Conservation (phyloP, 2,113 vertebrate genomes). For the Chaetorhynchus papuensis region DNA sequence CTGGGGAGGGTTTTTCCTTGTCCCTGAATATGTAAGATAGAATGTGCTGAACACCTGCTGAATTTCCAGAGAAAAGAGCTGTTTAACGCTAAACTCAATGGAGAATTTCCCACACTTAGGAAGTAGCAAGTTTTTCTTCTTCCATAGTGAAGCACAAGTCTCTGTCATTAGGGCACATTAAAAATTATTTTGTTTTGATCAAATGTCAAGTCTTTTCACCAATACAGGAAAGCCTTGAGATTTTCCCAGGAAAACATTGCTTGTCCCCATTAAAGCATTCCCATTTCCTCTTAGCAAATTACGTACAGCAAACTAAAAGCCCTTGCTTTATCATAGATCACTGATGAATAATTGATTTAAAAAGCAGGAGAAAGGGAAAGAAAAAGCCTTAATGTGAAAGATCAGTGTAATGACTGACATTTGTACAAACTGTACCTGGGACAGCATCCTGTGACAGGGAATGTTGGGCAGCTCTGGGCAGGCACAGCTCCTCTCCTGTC, state of each 20-base stretch:
- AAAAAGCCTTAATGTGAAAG: neutral
- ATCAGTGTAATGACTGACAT: neutral
- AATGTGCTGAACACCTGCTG: neutral
- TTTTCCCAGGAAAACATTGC: neutral
- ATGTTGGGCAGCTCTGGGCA: neutral
- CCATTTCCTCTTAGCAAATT: neutral
- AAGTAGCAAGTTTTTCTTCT: neutral
- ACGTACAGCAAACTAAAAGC: neutral
- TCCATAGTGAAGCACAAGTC: neutral
- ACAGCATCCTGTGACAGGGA: rapidly evolving
- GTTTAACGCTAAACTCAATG: neutral
- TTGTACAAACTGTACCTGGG: neutral
- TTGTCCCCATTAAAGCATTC: neutral
- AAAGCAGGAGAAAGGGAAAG: neutral
- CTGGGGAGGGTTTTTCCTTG: neutral
- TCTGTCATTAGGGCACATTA: neutral
- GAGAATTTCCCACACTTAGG: neutral
- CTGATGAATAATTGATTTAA: neutral
- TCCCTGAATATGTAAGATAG: neutral
- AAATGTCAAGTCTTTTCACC: neutral
- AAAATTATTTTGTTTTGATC: neutral
- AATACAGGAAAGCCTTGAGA: neutral
- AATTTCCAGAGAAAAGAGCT: neutral
- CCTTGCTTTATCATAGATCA: neutral
- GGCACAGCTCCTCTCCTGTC: neutral